These are phyloP conservation scores for Cyprinella venusta DNA, from an alignment of 2,797 vertebrate species.

Conservation along the genomic window DNA sequence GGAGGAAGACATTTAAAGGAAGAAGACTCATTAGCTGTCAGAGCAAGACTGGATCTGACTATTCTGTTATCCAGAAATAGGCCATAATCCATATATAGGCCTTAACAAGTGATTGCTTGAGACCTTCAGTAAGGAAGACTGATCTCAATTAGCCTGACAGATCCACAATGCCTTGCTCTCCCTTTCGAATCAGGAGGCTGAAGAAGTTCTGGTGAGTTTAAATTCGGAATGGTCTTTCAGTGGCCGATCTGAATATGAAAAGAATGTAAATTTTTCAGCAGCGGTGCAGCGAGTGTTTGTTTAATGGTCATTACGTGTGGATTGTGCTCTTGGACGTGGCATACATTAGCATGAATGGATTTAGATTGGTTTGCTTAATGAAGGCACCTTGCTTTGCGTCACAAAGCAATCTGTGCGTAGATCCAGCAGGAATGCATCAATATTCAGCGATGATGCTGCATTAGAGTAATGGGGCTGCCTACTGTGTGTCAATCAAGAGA, in stretches of 20 bases:
- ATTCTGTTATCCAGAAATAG: conserved; percentile 21
- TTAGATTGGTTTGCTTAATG: conserved; percentile 35
- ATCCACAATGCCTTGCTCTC: conserved; percentile 73
- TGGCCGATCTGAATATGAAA: conserved; percentile 44
- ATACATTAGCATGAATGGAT: conserved; percentile 39
- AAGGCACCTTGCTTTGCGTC: conserved; percentile 21
- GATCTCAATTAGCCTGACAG: conserved; percentile 26
- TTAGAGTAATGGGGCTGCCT: background rate
- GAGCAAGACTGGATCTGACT: conserved; percentile 2
- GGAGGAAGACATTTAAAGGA: conserved; percentile 1
- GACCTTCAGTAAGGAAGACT: conserved; percentile 14
- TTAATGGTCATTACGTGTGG: conserved; percentile 30
- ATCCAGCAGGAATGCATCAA: conserved; percentile 17
- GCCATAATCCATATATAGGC: conserved; percentile 20
- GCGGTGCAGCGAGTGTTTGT: background rate
- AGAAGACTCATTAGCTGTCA: conserved; percentile 24
- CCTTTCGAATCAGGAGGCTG: conserved; percentile 72
- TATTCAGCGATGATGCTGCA: conserved; percentile 1
- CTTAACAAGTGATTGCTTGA: background rate
- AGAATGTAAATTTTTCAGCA: background rate
- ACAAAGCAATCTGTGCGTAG: conserved; percentile 12
- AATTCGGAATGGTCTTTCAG: conserved; percentile 26
- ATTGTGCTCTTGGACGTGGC: conserved; percentile 20
- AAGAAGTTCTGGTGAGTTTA: conserved; percentile 76
- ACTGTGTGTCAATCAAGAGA: background rate